Conservation (phyloP, 2,113 vertebrate genomes). For the Serranochromis macrocephalus region DNA sequence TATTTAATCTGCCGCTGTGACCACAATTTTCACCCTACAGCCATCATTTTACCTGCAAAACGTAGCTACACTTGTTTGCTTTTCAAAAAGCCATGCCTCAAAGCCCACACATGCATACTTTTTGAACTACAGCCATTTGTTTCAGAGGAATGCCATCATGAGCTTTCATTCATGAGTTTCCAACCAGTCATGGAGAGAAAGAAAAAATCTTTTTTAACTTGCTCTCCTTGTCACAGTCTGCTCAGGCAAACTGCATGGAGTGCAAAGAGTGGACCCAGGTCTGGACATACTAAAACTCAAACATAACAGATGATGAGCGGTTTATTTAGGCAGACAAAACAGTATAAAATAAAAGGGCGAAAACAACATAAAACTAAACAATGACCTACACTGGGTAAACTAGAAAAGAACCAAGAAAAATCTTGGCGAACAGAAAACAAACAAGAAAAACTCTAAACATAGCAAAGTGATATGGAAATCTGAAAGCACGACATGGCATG, state of each 20-base stretch:
- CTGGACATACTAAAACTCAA: not conserved
- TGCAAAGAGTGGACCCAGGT: fast-evolving
- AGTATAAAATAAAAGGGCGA: not conserved
- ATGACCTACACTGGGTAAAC: not conserved
- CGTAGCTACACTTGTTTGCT: fast-evolving
- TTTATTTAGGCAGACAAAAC: not conserved
- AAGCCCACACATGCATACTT: not conserved
- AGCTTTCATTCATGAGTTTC: not conserved
- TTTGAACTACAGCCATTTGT: not conserved
- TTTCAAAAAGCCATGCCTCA: not conserved
- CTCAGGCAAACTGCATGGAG: not conserved
- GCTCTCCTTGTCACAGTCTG: not conserved
- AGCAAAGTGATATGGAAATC: fast-evolving
- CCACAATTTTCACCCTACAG: not conserved
- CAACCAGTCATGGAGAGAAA: not conserved
- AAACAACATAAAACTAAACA: fast-evolving
- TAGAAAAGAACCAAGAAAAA: not conserved
- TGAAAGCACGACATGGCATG: not conserved
- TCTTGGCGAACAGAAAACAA: not conserved
- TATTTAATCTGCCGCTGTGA: fast-evolving
- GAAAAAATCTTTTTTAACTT: not conserved
- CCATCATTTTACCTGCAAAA: not conserved
- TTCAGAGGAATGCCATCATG: fast-evolving
- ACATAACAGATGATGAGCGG: fast-evolving
- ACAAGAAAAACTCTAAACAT: not conserved